phyloP scores from a whole-genome alignment of 2,797 vertebrate genomes.

The Eleutherodactylus coqui region DNA sequence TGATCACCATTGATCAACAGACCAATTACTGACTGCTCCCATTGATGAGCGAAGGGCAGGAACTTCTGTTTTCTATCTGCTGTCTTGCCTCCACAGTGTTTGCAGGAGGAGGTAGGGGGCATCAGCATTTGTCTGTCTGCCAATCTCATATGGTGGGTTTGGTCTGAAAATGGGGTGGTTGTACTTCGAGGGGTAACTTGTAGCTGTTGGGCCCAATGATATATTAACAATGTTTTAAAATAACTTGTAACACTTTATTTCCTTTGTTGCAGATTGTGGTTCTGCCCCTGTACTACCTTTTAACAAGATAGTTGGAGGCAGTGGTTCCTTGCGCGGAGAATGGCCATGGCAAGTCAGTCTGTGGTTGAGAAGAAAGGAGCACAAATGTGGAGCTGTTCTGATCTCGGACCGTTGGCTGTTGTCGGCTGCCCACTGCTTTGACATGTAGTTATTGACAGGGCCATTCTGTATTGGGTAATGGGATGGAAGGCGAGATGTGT shows the following conservation, averaged over 20 bases:
- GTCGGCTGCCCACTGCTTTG: constrained; percentile 93
- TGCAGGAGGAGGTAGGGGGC: too few relatives aligned
- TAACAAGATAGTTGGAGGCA: constrained; percentile 89
- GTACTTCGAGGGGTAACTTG: too few relatives aligned
- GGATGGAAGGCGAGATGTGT: background rate
- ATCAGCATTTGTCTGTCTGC: too few relatives aligned
- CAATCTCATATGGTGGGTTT: too few relatives aligned
- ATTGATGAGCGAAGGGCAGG: too few relatives aligned
- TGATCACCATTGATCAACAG: too few relatives aligned
- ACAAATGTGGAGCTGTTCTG: constrained; percentile 91
- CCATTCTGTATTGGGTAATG: constrained; percentile 9
- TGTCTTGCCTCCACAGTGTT: too few relatives aligned
- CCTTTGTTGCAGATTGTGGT: constrained; percentile 83
- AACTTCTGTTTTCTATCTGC: too few relatives aligned
- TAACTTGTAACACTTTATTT: background rate
- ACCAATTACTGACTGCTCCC: too few relatives aligned
- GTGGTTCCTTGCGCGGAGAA: constrained; percentile 82
- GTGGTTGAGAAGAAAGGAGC: constrained; percentile 83
- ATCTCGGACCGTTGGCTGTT: constrained; percentile 90
- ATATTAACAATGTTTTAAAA: background rate
- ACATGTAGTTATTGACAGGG: constrained; percentile 75
- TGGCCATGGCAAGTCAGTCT: constrained; percentile 97
- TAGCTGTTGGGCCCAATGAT: too few relatives aligned
- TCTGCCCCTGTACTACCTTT: constrained; percentile 74
- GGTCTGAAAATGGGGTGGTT: too few relatives aligned